Evolutionary conservation across 2,888 invertebrate species (phyloP), one percentile per base, ranked within the genome.

Genomic region (Anorthoa munda): DNA sequence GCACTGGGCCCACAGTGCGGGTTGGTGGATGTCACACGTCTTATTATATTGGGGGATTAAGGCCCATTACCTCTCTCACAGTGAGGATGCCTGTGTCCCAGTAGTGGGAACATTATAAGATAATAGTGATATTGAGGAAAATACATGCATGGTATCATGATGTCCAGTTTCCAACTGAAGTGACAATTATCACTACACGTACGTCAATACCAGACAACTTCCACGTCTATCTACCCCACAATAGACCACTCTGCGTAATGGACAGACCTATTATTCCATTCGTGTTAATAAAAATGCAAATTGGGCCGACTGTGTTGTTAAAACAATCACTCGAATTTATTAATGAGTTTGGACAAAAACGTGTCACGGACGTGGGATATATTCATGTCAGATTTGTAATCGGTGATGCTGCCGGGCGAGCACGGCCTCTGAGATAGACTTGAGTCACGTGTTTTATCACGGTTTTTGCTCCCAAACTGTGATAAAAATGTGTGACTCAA

Each of bases 241-340:
- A 80, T 55, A 73, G 59, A 66, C 53, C 64, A 73, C 84, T 77
- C n/a, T 23, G 72, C 55, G 61, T 84, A 84, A 84, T 79, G 53
- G 69, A 73, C 23, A 59, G 58, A 59, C 66, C 51, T 71, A 60
- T 84, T 81, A 81, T 78, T 71, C 75, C 74, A 60, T 73, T 58
- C 64, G 55, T n/a, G 69, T 86, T 85, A 64, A 86, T 85, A 85
- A 86, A 85, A 85, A 85, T 85, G 85, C 82, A 84, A 85, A 85
- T 85, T 72, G 66, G 60, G 3, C 55, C 31, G 46, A 65, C 71
- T 74, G 74, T 55, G 74, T 71, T 84, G 72, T 84, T 84, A 79
- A 75, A 82, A 85, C 85, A 84, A 85, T 82, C 79, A 79, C 55
- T 79, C 53, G 71, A 75, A 71, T 58, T 73, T 64, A 81, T 66